phyloP scores from a whole-genome alignment of 1,140 invertebrate species.

The Aleiodes sp. region DNA sequence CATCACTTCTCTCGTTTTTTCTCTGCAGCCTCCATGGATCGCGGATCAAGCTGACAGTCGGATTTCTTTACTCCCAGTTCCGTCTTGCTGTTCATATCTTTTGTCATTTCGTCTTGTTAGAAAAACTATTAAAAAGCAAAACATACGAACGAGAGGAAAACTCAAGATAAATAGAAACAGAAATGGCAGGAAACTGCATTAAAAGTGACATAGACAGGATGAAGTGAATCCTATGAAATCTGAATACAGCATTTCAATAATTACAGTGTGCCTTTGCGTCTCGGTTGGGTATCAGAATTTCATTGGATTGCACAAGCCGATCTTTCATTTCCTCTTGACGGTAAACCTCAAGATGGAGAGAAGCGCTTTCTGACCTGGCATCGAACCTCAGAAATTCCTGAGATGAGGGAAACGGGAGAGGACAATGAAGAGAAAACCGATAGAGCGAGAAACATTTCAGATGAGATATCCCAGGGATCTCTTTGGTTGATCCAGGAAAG shows the following conservation, averaged over 20 bases:
- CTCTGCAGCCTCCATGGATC: neutral
- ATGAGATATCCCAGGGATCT: conserved; percentile 11
- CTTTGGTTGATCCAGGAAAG: conserved; percentile 8
- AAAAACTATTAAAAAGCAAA: no score
- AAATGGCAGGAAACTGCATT: neutral
- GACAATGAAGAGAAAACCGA: neutral
- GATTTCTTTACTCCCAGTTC: conserved; percentile 18
- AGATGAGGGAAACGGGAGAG: neutral
- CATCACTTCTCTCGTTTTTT: conserved; percentile 20
- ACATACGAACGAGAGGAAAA: neutral
- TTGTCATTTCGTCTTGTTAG: conserved; percentile 8
- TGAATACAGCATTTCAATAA: neutral
- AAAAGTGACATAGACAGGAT: neutral
- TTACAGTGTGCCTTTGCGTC: neutral
- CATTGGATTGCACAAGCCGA: neutral
- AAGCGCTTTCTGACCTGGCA: neutral
- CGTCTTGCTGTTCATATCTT: conserved; percentile 2
- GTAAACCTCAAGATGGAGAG: neutral
- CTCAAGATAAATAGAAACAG: neutral
- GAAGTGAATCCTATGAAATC: neutral
- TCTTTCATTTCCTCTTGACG: conserved; percentile 18
- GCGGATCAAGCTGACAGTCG: conserved; percentile 23
- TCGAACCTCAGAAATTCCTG: neutral
- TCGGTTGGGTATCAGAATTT: conserved; percentile 1
- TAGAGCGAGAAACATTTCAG: neutral